These are phyloP conservation scores for Zingel zingel DNA, from an alignment of 2,113 vertebrate genomes.

Conservation along the genomic window DNA sequence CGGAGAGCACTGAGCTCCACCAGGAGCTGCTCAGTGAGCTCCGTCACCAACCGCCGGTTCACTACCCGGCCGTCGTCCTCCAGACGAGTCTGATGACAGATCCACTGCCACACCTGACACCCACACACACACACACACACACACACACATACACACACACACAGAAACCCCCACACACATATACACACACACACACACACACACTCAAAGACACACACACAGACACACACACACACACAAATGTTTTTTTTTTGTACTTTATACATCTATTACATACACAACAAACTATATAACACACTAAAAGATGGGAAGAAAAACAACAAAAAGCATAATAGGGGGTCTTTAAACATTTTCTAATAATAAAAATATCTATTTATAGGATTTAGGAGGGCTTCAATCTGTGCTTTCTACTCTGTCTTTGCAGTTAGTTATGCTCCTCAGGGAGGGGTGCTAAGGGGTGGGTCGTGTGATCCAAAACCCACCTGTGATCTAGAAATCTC, in stretches of 20 bases:
- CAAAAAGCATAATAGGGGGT: too few species aligned
- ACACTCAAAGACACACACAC: background rate
- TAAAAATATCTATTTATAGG: too few species aligned
- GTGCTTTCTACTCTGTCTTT: background rate
- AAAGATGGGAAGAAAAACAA: too few species aligned
- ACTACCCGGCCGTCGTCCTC: slow-evolving; percentile 79
- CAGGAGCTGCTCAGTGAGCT: slow-evolving; percentile 59
- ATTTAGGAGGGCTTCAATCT: background rate
- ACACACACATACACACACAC: background rate
- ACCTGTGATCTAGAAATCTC: slow-evolving; percentile 88
- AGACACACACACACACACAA: background rate
- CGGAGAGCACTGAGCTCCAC: slow-evolving; percentile 62
- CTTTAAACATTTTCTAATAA: background rate
- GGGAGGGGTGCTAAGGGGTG: background rate
- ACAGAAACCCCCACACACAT: too few species aligned
- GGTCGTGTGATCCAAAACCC: background rate
- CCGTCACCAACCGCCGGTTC: slow-evolving; percentile 75
- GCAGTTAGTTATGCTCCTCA: background rate
- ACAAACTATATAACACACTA: too few species aligned
- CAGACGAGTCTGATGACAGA: slow-evolving; percentile 78
- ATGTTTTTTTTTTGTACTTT: too few species aligned
- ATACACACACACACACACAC: slow-evolving; percentile 65
- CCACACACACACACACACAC: background rate
- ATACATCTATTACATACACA: too few species aligned
- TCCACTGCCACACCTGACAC: slow-evolving; percentile 85